Evolutionary conservation across 2,797 vertebrate species (phyloP), one percentile per base, ranked within the genome.

Genomic region (Artibeus jamaicensis): DNA sequence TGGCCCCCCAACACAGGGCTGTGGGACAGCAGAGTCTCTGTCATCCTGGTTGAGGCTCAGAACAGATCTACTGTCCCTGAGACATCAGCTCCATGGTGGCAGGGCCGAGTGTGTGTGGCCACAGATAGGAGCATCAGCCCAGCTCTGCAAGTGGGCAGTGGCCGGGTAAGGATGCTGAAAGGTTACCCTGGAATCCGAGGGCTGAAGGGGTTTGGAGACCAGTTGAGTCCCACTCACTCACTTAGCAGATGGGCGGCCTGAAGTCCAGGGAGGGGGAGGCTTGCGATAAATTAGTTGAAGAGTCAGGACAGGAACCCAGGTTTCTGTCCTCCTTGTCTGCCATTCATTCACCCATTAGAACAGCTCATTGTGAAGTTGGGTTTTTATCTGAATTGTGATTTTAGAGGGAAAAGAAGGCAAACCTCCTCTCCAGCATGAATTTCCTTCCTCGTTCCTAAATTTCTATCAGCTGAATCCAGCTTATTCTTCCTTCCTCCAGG

Each of bases 1-100:
- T 5, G 0, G 15, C 37, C 37, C 26, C 32, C 70, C 50, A 14
- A 6, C 3, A 0, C 9, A 0, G 16, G 19, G 21, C 55, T 48
- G 16, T 34, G 48, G 2, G 18, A 50, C 21, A 1, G n/a, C 5
- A n/a, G 77, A 10, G 5, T 4, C 6, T 44, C n/a, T 8, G 57
- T 5, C 4, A 24, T 5, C 44, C 12, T 44, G 32, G 22, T 2
- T 6, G 70, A 77, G 55, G 10, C 57, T 92, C 73, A n/a, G 29
- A 18, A 90, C 21, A 70, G 22, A 15, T 7, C 16, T 7, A 10
- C 42, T 42, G 18, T 48, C 19, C 12, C 53, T 24, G 57, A 93
- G 53, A 15, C 42, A 24, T 14, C 34, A 48, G 46, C 32, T 73
- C 5, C 21, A 1, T 3, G n/a, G 24, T 24, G 16, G 14, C 68